phyloP scores from a whole-genome alignment of 2,888 invertebrate genomes.

The Prosapia bicincta region DNA sequence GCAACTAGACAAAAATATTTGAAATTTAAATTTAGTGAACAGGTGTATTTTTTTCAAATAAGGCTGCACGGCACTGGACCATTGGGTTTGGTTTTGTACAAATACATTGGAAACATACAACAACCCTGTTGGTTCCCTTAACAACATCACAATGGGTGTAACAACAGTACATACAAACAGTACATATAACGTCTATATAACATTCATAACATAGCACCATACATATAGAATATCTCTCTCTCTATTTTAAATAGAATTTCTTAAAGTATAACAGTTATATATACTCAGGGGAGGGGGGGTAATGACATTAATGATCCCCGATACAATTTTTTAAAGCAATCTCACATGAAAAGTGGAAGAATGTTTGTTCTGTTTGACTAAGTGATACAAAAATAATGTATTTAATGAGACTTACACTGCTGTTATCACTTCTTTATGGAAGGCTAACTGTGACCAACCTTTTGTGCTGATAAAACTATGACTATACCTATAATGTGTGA shows the following conservation, averaged over 20 bases:
- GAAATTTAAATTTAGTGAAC: neutral
- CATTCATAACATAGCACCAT: slow-evolving; percentile 24
- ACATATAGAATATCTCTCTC: slow-evolving; percentile 6
- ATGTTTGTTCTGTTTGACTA: neutral
- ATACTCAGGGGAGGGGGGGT: neutral
- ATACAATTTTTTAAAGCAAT: neutral
- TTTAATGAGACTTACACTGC: neutral
- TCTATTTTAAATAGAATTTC: slow-evolving; percentile 1
- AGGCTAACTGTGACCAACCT: neutral
- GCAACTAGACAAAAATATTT: neutral
- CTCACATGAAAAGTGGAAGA: neutral
- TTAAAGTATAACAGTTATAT: neutral
- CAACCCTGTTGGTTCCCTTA: slow-evolving; percentile 20
- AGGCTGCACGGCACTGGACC: slow-evolving; percentile 26
- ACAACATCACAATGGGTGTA: slow-evolving; percentile 4
- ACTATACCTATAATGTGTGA: neutral
- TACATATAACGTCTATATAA: slow-evolving; percentile 17
- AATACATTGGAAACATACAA: neutral
- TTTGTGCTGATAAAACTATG: slow-evolving; percentile 7
- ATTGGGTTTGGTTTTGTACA: neutral
- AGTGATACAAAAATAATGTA: slow-evolving; percentile 3
- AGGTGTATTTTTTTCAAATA: neutral
- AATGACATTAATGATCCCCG: neutral
- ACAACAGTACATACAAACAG: slow-evolving; percentile 4
- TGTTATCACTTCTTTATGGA: neutral